phyloP scores from a whole-genome alignment of 2,113 vertebrate species.

The Cololabis saira region DNA sequence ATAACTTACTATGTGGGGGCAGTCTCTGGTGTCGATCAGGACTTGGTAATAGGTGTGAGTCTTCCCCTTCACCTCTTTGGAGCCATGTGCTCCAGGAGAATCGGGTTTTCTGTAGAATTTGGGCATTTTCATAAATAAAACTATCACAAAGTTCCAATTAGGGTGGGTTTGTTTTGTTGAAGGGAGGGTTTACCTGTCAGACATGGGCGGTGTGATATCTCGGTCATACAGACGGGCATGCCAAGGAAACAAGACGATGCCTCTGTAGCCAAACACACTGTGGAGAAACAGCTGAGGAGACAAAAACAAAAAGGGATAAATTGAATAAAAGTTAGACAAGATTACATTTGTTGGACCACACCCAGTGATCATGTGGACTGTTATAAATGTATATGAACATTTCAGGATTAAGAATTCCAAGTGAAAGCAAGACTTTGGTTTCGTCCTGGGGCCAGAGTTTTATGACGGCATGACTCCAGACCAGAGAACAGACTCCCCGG shows the following conservation, averaged over 20 bases:
- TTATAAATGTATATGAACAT: no score
- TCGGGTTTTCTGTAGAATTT: constrained; percentile 78
- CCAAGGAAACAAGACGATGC: constrained; percentile 97
- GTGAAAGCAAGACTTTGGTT: no score
- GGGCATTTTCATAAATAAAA: not conserved
- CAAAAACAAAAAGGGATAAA: no score
- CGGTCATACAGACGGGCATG: constrained; percentile 96
- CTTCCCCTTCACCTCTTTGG: constrained; percentile 97
- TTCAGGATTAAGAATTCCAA: no score
- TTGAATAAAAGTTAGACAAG: constrained; percentile 14
- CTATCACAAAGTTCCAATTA: not conserved
- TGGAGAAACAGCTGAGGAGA: constrained; percentile 92
- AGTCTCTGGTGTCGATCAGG: constrained; percentile 94
- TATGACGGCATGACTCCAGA: no score
- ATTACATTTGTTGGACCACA: constrained; percentile 5
- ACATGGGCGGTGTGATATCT: constrained; percentile 88
- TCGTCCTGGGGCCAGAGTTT: no score
- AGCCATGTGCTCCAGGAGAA: constrained; percentile 85
- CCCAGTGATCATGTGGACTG: no score
- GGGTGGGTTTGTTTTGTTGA: not conserved
- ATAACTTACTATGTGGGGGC: constrained; percentile 94
- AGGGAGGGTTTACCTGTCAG: constrained; percentile 86
- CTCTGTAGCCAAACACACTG: constrained; percentile 96
- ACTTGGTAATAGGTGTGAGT: constrained; percentile 99
- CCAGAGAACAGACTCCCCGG: no score